These are phyloP conservation scores for Dipodomys merriami DNA, from an alignment of 2,113 vertebrate genomes.

Conservation along the genomic window DNA sequence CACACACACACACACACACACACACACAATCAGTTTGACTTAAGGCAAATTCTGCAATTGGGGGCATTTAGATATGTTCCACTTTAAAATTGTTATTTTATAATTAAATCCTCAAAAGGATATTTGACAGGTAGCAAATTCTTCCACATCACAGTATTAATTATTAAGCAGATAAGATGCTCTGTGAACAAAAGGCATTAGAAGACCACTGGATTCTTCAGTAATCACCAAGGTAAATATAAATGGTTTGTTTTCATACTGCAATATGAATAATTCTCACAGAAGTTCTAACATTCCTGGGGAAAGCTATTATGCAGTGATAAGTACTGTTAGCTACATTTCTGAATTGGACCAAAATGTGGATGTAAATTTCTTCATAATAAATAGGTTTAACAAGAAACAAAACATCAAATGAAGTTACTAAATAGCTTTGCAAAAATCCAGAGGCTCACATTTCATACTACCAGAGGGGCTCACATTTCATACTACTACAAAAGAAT, in stretches of 20 bases:
- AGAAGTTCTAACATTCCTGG: background rate
- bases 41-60: slow-evolving; percentile 21
- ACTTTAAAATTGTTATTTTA: slow-evolving; percentile 2
- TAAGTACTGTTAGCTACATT: background rate
- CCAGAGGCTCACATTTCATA: background rate
- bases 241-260: background rate
- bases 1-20: no score
- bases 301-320: background rate
- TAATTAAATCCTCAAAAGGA: background rate
- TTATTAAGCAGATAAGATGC: background rate
- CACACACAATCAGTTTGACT: background rate
- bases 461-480: background rate
- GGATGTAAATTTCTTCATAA: slow-evolving; percentile 16
- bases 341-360: background rate
- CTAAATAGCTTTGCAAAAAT: slow-evolving; percentile 21
- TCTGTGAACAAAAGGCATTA: background rate
- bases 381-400: slow-evolving; percentile 18
- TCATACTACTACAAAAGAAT: background rate
- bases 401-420: background rate
- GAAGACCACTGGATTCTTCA: background rate
- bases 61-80: background rate
- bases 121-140: background rate
- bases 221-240: background rate
- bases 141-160: background rate
- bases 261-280: background rate